Conservation (phyloP, 2,888 invertebrate genomes). For the Rhyacophila evoluta region DNA sequence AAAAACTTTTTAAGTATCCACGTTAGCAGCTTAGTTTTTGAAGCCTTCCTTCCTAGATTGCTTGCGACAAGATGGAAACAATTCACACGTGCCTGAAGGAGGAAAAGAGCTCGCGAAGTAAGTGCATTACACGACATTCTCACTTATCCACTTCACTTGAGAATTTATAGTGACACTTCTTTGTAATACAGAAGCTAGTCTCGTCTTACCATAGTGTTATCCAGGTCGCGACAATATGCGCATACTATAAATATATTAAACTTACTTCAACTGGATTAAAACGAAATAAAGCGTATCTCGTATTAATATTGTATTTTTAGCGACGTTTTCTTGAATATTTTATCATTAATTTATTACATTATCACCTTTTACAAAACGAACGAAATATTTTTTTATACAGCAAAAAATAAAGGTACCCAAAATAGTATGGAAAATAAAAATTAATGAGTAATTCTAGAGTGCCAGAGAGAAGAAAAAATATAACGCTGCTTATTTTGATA, state of each 20-base stretch:
- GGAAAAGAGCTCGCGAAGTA: conserved; percentile 30
- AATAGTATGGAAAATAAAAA: no score
- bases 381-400: no score
- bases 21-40: neutral
- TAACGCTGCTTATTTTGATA: no score
- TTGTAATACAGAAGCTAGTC: conserved; percentile 8
- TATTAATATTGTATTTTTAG: no score
- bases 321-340: no score
- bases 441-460: no score
- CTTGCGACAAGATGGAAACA: conserved; percentile 41
- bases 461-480: no score
- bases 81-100: conserved; percentile 41
- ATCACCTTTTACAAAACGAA: no score
- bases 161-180: conserved; percentile 12
- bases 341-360: no score
- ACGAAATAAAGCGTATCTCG: no score
- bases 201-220: neutral
- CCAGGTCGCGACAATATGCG: conserved; percentile 6
- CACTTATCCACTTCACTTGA: conserved; percentile 22
- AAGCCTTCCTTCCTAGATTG: conserved; percentile 33
- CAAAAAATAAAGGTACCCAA: no score
- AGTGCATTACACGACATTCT: conserved; percentile 24
- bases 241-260: neutral
- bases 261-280: neutral
- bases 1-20: conserved; percentile 6